A percentile compares a stretch with the other conserved stretches of the same genome.
phyloP scores from a whole-genome alignment of 2,113 vertebrate genomes.

The Mus spicilegus region DNA sequence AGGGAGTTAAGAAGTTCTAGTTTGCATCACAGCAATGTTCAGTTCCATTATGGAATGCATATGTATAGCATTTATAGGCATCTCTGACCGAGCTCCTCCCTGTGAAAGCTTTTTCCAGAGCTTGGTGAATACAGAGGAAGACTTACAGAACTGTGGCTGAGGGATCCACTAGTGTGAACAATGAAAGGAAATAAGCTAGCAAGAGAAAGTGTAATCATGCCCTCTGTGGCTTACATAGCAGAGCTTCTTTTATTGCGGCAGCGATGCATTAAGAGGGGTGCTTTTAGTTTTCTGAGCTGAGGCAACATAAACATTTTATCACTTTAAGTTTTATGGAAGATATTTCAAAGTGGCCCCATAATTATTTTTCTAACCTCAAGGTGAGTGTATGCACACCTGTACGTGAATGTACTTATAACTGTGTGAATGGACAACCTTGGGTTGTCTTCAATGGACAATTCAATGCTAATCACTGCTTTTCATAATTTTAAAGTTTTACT shows the following conservation, averaged over 20 bases:
- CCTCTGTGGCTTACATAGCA: not conserved
- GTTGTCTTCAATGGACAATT: no score
- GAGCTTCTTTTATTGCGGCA: not conserved
- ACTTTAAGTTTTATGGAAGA: not conserved
- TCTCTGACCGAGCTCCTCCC: not conserved
- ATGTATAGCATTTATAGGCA: not conserved
- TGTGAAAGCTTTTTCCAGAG: no score
- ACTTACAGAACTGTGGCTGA: not conserved
- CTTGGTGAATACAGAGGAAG: not conserved
- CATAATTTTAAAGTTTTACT: not conserved
- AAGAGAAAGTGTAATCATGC: not conserved
- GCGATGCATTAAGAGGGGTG: not conserved
- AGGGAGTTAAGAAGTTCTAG: not conserved
- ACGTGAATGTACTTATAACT: not conserved
- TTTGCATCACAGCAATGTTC: not conserved
- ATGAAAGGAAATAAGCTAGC: constrained; percentile 1
- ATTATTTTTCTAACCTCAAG: not conserved
- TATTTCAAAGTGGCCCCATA: not conserved
- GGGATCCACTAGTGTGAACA: constrained; percentile 25
- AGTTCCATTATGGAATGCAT: not conserved
- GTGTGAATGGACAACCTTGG: not conserved
- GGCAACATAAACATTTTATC: constrained; percentile 7
- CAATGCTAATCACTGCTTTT: not conserved
- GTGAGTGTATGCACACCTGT: not conserved
- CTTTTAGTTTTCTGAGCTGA: constrained; percentile 42